Evolutionary conservation across 2,113 vertebrate species (phyloP), one percentile per base, ranked within the genome.

Genomic region (Elaphurus davidianus): DNA sequence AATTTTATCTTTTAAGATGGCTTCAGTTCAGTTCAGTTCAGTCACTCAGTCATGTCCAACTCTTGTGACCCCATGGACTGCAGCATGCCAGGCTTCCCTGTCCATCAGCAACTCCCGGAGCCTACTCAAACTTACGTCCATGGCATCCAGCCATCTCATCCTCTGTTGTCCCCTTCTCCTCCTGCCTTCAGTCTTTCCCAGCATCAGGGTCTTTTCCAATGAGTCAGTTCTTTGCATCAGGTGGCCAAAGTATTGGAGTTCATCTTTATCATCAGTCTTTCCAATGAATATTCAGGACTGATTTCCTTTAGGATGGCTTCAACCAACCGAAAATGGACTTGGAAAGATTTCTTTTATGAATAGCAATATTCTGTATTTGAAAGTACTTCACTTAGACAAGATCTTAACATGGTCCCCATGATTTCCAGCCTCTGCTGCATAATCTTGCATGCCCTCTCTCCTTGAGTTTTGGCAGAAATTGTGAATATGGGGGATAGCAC

Each of bases 1-100:
- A 2, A 55, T 43, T 90, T 60, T 6, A 25, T 94, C 5, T 10
- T 71, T 57, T 92, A 64, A 96, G 83, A 74, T 64, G 30, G 2
- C 10, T 83, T 96, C 54, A 97, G n/a, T 40, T 40, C 19, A 71
- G 62, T 67, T n/a, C 62, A 36, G 19, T 23, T 74, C n/a, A 74
- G 19, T 74, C 10, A 0, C 67, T 40, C n/a, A 71, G n/a, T 74
- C 23, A 21, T 12, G 5, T 74, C 67, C 10, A 19, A 36, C n/a
- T 71, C 17, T 71, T 71, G 19, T 0, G 0, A 25, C 67, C 10
- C 67, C n/a, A 74, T 74, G 67, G 19, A 40, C 19, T 40, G n/a
- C 19, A 40, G 36, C 67, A 74, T 13, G 19, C 67, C 19, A 40
- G 67, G 10, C 10, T 74, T 40, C n/a, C 19, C 10, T 74, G 19